These are phyloP conservation scores for Callithrix jacchus DNA, from an alignment of 2,113 vertebrate species.

Conservation along the genomic window DNA sequence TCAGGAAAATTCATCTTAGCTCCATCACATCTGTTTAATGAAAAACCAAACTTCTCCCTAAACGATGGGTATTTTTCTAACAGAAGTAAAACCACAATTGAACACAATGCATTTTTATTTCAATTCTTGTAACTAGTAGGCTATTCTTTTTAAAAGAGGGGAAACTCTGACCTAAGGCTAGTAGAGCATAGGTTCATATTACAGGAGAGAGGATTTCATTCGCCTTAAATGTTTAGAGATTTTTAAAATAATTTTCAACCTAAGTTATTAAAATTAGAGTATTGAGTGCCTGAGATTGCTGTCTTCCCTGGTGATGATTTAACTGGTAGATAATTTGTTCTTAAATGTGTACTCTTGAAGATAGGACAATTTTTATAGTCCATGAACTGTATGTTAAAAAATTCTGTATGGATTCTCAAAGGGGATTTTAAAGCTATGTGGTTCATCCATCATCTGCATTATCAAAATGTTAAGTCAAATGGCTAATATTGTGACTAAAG, in stretches of 20 bases:
- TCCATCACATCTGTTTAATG: background rate
- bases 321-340: background rate
- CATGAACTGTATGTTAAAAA: background rate
- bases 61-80: slow-evolving; percentile 2
- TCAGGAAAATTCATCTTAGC: background rate
- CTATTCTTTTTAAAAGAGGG: slow-evolving; percentile 1
- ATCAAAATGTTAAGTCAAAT: background rate
- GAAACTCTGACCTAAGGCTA: background rate
- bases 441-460: background rate
- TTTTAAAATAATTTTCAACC: slow-evolving; percentile 12
- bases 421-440: background rate
- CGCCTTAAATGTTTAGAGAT: slow-evolving; percentile 57
- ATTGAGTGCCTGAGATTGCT: background rate
- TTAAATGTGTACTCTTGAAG: background rate
- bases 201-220: slow-evolving; percentile 30
- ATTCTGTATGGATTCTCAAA: background rate
- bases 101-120: slow-evolving; percentile 24
- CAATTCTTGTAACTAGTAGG: background rate
- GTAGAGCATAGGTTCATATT: background rate
- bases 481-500: background rate
- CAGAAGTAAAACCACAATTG: background rate
- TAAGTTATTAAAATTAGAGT: slow-evolving; percentile 44
- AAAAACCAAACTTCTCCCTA: background rate
- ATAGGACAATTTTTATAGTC: background rate
- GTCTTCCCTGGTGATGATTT: background rate